Percentiles rank a stretch among this genome's conserved stretches.
phyloP scores from a whole-genome alignment of 1,140 invertebrate species.

The Halesus radiatus region DNA sequence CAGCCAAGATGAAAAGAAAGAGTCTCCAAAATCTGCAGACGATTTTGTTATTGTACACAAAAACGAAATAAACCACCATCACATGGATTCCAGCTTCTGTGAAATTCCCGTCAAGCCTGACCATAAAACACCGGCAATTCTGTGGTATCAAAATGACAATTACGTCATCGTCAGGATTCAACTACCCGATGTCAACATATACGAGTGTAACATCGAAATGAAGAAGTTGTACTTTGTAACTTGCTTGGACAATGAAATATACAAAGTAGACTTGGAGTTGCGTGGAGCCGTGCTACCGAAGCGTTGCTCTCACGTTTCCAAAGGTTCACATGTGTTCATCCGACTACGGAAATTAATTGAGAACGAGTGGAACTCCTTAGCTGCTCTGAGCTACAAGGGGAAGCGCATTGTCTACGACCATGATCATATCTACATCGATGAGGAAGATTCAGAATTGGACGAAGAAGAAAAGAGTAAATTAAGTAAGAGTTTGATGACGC shows the following conservation, averaged over 20 bases:
- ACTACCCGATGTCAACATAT: conserved; percentile 25
- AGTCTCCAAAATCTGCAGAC: not conserved
- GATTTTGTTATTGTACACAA: conserved; percentile 15
- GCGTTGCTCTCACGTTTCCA: not conserved
- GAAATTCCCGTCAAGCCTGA: not conserved
- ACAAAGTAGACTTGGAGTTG: conserved; percentile 13
- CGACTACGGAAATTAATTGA: conserved; percentile 17
- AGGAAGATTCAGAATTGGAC: conserved; percentile 23
- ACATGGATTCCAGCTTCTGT: not conserved
- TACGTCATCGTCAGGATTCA: conserved; percentile 36
- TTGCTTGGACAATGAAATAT: not conserved
- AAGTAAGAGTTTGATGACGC: not conserved
- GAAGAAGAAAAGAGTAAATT: conserved; percentile 9
- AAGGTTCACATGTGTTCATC: conserved; percentile 18
- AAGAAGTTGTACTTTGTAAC: conserved; percentile 33
- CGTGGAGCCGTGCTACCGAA: not conserved
- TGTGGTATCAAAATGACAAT: conserved; percentile 38
- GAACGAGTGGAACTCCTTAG: not conserved
- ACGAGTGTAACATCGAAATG: conserved; percentile 16
- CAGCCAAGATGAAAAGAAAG: not conserved
- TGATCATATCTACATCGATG: conserved; percentile 5
- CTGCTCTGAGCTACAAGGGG: not conserved
- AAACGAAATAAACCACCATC: not conserved
- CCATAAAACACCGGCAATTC: conserved; percentile 15
- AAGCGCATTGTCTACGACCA: conserved; percentile 26